Evolutionary conservation across 2,113 vertebrate genomes (phyloP).

Genomic region (Bombycilla garrulus): DNA sequence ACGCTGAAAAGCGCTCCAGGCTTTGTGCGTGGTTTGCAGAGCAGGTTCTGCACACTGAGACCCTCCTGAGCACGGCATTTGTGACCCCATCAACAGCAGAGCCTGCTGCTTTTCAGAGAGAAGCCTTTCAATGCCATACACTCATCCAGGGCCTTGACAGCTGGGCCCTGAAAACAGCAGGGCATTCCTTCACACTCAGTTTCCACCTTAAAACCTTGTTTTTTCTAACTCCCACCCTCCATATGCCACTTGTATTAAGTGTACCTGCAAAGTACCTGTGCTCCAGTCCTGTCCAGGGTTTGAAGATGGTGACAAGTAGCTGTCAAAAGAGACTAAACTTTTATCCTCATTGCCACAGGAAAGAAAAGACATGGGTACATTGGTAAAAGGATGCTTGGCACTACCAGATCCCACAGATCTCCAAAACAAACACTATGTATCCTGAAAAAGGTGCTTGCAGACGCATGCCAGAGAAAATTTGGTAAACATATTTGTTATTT

Average conservation of each 20-base stretch:
- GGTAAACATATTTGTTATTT: background rate
- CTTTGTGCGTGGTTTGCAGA: background rate
- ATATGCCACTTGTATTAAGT: background rate
- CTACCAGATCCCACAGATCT: background rate
- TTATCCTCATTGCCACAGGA: background rate
- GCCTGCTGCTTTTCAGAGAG: background rate
- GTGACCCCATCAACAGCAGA: background rate
- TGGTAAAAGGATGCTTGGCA: background rate
- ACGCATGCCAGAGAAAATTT: background rate
- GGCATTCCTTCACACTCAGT: background rate
- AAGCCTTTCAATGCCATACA: accelerated
- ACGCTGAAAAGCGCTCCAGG: background rate
- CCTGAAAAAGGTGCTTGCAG: background rate
- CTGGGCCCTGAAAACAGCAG: background rate
- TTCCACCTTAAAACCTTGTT: background rate
- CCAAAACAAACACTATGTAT: background rate
- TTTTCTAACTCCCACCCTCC: background rate
- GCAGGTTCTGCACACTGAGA: background rate
- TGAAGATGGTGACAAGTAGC: background rate
- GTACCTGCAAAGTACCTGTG: background rate
- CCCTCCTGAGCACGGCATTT: background rate
- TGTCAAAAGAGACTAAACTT: background rate
- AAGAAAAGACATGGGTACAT: background rate
- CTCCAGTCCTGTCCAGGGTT: background rate
- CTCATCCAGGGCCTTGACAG: accelerated